Conservation (phyloP, 2,888 invertebrate genomes). For the Calliscelio sp. region DNA sequence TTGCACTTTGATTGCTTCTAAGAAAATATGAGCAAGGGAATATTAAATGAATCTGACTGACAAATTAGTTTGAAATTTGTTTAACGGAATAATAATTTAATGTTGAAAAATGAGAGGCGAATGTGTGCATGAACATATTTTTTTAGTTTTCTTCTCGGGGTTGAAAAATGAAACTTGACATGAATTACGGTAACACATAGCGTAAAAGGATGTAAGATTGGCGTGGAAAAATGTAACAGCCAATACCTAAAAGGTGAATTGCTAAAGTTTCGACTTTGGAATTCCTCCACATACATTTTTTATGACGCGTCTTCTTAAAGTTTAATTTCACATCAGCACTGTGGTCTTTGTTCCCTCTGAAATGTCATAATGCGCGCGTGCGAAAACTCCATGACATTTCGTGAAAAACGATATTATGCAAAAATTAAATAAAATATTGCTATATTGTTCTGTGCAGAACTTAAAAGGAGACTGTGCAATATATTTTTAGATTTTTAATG, state of each 20-base stretch:
- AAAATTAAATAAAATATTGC: conserved; percentile 53
- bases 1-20: too few relatives aligned
- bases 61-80: too few relatives aligned
- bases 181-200: background rate
- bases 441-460: conserved; percentile 48
- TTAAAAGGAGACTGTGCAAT: conserved; percentile 39
- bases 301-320: conserved; percentile 36
- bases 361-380: conserved; percentile 50
- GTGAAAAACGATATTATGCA: conserved; percentile 47
- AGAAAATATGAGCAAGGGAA: too few relatives aligned
- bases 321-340: conserved; percentile 47
- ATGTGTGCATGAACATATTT: background rate
- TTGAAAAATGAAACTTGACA: conserved; percentile 19
- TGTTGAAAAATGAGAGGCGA: too few relatives aligned
- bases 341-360: conserved; percentile 44
- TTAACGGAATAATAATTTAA: background rate
- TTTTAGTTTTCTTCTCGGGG: background rate
- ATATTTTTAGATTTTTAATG: conserved; percentile 34
- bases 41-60: too few relatives aligned
- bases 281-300: conserved; percentile 47
- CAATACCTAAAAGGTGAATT: conserved; percentile 35
- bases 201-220: conserved; percentile 15
- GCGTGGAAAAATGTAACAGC: conserved; percentile 23
- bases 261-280: conserved; percentile 39
- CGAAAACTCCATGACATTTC: conserved; percentile 38